Evolutionary conservation across 2,888 invertebrate genomes (phyloP).

Genomic region (Yponomeuta evonymella): DNA sequence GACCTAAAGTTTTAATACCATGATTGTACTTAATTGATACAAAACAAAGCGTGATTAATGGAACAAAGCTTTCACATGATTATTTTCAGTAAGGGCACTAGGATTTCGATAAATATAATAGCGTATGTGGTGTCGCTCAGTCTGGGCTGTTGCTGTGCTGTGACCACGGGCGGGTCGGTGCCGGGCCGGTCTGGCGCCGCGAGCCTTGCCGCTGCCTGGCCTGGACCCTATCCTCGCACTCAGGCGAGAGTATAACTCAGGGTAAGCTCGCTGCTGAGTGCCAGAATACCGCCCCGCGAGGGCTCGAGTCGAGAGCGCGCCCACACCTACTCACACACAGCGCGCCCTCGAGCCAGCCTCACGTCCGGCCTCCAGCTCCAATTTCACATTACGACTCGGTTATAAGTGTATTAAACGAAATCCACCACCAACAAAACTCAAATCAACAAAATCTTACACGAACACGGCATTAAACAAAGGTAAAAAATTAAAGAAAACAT

Average conservation of each 20-base stretch:
- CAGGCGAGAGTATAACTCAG: neutral
- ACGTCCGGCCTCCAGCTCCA: slow-evolving; percentile 26
- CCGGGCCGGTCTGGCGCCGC: neutral
- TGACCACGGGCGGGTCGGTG: slow-evolving; percentile 25
- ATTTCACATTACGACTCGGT: slow-evolving; percentile 24
- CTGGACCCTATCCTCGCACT: neutral
- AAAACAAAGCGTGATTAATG: slow-evolving; percentile 54
- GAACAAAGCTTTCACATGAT: slow-evolving; percentile 52
- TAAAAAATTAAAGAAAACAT: slow-evolving; percentile 57
- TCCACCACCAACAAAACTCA: slow-evolving; percentile 76
- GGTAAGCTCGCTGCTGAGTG: neutral
- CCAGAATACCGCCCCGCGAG: neutral
- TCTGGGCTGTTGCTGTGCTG: neutral
- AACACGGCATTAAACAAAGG: slow-evolving; percentile 72
- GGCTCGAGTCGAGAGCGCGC: slow-evolving; percentile 42
- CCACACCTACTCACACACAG: slow-evolving; percentile 62
- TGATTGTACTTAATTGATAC: slow-evolving; percentile 33
- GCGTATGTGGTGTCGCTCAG: slow-evolving; percentile 38
- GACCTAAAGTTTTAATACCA: neutral
- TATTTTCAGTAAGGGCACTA: slow-evolving; percentile 44
- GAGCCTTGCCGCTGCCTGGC: neutral
- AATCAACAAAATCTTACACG: slow-evolving; percentile 74
- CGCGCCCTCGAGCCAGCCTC: slow-evolving; percentile 39
- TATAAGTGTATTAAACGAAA: slow-evolving; percentile 73
- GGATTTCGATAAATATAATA: slow-evolving; percentile 51